phyloP scores from a whole-genome alignment of 2,888 invertebrate genomes.

The Elmis aenea region DNA sequence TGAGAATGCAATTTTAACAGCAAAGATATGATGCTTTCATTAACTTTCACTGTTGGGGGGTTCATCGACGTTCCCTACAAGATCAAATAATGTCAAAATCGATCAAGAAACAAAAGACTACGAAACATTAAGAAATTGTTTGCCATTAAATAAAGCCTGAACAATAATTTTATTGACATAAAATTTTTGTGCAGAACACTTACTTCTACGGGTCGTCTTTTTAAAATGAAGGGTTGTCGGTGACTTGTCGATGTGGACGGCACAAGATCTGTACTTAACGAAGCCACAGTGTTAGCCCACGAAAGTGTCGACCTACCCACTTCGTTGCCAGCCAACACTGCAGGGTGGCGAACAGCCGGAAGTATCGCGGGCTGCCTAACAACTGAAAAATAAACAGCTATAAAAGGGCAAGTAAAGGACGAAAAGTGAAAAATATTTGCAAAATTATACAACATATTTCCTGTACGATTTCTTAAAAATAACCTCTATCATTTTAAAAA shows the following conservation, averaged over 20 bases:
- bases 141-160: too few relatives aligned
- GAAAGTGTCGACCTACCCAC: conserved; percentile 28
- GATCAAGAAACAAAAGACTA: too few relatives aligned
- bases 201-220: conserved; percentile 36
- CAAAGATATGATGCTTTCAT: conserved; percentile 86
- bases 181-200: too few relatives aligned
- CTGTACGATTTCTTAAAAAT: too few relatives aligned
- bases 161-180: too few relatives aligned
- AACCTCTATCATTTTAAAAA: too few relatives aligned
- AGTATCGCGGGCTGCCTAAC: conserved; percentile 21
- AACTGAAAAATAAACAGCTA: too few relatives aligned
- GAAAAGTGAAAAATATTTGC: too few relatives aligned
- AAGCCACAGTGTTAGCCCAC: conserved; percentile 18
- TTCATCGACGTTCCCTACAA: conserved; percentile 31
- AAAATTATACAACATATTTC: too few relatives aligned
- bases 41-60: conserved; percentile 50
- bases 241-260: conserved; percentile 43
- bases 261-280: conserved; percentile 45
- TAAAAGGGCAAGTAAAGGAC: too few relatives aligned
- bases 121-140: too few relatives aligned
- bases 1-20: conserved; percentile 87
- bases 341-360: conserved; percentile 32
- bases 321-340: conserved; percentile 41
- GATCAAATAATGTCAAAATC: conserved; percentile 3
- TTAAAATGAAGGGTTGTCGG: conserved; percentile 23